Evolutionary conservation across 1,140 invertebrate species (phyloP).

Genomic region (Drosophila santomea): DNA sequence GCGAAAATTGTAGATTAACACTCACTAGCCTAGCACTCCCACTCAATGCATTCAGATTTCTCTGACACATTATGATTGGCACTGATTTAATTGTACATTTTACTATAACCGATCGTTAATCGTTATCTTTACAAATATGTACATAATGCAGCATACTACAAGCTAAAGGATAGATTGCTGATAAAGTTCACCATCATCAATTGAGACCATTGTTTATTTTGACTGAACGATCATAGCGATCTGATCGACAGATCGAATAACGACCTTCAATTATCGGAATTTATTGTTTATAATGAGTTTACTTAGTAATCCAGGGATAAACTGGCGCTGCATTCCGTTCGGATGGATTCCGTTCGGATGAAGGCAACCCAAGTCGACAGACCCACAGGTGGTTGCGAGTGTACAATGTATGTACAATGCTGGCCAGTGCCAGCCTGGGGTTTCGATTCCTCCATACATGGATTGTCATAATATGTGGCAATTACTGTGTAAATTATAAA

Average conservation of each 20-base stretch:
- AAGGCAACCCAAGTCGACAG: not conserved
- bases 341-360: constrained; percentile 9
- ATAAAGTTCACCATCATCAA: not conserved
- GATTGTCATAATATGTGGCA: constrained; percentile 52
- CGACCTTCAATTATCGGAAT: not conserved
- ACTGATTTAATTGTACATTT: not conserved
- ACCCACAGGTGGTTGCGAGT: constrained; percentile 8
- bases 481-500: constrained; percentile 75
- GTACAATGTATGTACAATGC: not conserved
- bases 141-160: too few species aligned
- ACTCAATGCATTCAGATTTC: not conserved
- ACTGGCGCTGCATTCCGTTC: not conserved
- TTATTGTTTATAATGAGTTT: not conserved
- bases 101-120: too few species aligned
- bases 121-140: too few species aligned
- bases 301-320: not conserved
- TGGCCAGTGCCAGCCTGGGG: constrained; percentile 1
- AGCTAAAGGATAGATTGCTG: too few species aligned
- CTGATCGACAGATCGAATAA: not conserved
- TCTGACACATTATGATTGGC: not conserved
- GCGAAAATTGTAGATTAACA: constrained; percentile 12
- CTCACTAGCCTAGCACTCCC: too few species aligned
- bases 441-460: constrained; percentile 21
- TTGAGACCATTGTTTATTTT: not conserved
- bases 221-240: not conserved